Percentiles rank a stretch among this genome's conserved stretches.
phyloP scores from a whole-genome alignment of 2,888 invertebrate genomes.

The Idaea aversata region DNA sequence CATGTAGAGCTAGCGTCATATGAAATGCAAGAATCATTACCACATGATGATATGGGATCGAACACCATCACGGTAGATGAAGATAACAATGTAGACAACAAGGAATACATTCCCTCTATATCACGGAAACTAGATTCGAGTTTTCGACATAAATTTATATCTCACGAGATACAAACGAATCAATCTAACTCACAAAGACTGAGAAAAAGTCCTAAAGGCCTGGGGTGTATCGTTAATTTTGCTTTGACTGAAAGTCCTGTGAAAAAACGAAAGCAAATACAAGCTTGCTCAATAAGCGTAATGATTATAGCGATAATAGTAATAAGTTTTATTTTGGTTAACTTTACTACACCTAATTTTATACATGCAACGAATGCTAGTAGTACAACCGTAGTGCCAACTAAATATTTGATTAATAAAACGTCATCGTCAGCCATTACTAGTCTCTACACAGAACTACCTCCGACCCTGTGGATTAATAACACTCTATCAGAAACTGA shows the following conservation, averaged over 20 bases:
- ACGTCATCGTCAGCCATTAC: slow-evolving; percentile 55
- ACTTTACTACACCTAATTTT: slow-evolving; percentile 70
- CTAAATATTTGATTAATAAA: slow-evolving; percentile 52
- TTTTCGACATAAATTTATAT: slow-evolving; percentile 64
- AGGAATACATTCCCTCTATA: slow-evolving; percentile 66
- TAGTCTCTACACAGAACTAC: slow-evolving; percentile 45
- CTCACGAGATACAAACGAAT: slow-evolving; percentile 55
- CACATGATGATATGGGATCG: neutral
- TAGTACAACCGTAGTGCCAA: slow-evolving; percentile 76
- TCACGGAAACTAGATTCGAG: slow-evolving; percentile 66
- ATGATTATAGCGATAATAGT: slow-evolving; percentile 75
- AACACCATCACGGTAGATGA: neutral
- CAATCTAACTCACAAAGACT: slow-evolving; percentile 57
- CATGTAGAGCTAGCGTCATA: slow-evolving; percentile 30
- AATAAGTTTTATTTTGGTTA: slow-evolving; percentile 75
- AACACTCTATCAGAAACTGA: slow-evolving; percentile 13
- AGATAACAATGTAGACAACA: slow-evolving; percentile 34
- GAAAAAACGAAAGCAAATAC: slow-evolving; percentile 73
- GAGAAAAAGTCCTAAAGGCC: slow-evolving; percentile 70
- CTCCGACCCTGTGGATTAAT: slow-evolving; percentile 23
- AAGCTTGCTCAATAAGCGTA: slow-evolving; percentile 77
- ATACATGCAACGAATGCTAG: slow-evolving; percentile 53
- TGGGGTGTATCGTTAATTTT: slow-evolving; percentile 71
- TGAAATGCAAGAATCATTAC: slow-evolving; percentile 28
- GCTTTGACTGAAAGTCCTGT: slow-evolving; percentile 66